phyloP scores from a whole-genome alignment of 1,140 invertebrate genomes.

The Ridgeia piscesae region DNA sequence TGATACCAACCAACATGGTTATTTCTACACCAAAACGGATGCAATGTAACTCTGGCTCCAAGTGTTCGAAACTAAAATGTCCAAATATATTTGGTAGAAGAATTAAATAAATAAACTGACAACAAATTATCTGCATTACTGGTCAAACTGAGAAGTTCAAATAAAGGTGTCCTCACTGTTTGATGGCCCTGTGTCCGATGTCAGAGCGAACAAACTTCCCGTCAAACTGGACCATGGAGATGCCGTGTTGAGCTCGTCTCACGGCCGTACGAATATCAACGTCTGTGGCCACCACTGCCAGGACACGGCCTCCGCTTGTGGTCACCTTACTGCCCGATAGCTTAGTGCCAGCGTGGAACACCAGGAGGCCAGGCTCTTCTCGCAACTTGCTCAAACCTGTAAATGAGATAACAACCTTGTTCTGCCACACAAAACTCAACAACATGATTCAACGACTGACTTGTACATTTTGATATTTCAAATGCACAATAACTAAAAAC shows the following conservation, averaged over 20 bases:
- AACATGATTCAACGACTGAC: not conserved
- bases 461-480: not conserved
- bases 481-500: not conserved
- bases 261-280: constrained; percentile 71
- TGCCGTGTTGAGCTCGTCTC: constrained; percentile 61
- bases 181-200: constrained; percentile 78
- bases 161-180: not conserved
- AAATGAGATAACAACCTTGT: not conserved
- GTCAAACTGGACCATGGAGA: constrained; percentile 76
- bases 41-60: not conserved
- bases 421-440: not conserved
- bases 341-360: constrained; percentile 65
- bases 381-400: constrained; percentile 61
- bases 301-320: constrained; percentile 90
- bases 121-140: not conserved
- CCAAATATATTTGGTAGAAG: not conserved
- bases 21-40: not conserved
- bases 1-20: not conserved
- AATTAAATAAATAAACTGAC: not conserved
- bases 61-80: not conserved
- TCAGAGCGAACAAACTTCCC: constrained; percentile 85
- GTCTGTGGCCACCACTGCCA: constrained; percentile 76
- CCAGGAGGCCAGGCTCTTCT: constrained; percentile 39
- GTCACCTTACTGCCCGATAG: constrained; percentile 60
- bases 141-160: not conserved